These are phyloP conservation scores for Epinotia nisella DNA, from an alignment of 2,888 invertebrate species.

Conservation along the genomic window DNA sequence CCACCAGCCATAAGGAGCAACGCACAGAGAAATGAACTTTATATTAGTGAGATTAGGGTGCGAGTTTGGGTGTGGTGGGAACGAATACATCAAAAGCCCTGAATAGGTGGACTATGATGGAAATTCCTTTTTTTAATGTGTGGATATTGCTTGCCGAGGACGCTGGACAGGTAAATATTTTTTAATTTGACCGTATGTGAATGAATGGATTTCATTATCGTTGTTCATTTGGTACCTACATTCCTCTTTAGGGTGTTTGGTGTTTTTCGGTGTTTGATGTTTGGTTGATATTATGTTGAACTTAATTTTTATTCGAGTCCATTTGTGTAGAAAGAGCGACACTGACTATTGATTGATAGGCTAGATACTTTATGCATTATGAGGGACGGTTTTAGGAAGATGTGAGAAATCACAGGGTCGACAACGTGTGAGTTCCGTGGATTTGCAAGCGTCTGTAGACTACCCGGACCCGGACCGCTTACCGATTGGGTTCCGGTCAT, in stretches of 20 bases:
- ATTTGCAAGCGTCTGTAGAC: not conserved
- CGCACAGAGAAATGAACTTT: conserved; percentile 43
- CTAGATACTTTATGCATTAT: too few species aligned
- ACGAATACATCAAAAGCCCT: conserved; percentile 55
- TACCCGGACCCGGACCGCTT: too few species aligned
- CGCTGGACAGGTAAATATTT: conserved; percentile 69
- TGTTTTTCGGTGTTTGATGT: conserved; percentile 15
- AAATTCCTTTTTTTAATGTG: conserved; percentile 69
- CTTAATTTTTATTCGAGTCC: not conserved
- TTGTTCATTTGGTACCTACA: conserved; percentile 27
- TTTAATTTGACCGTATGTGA: conserved; percentile 44
- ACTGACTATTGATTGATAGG: too few species aligned
- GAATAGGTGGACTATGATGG: conserved; percentile 65
- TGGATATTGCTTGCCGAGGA: conserved; percentile 69
- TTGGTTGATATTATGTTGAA: not conserved
- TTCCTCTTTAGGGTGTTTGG: conserved; percentile 21
- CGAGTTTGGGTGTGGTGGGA: conserved; percentile 45
- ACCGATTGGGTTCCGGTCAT: not conserved
- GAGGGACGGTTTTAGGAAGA: not conserved
- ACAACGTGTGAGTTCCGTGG: not conserved
- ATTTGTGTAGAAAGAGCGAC: not conserved
- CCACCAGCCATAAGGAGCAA: conserved; percentile 7
- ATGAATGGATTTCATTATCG: conserved; percentile 41
- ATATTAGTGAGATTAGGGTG: conserved; percentile 44
- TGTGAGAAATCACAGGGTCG: not conserved